A percentile compares a stretch with the other conserved stretches of the same genome.
Conservation (phyloP, 2,888 invertebrate species). For the Metopia argyrocephala region DNA sequence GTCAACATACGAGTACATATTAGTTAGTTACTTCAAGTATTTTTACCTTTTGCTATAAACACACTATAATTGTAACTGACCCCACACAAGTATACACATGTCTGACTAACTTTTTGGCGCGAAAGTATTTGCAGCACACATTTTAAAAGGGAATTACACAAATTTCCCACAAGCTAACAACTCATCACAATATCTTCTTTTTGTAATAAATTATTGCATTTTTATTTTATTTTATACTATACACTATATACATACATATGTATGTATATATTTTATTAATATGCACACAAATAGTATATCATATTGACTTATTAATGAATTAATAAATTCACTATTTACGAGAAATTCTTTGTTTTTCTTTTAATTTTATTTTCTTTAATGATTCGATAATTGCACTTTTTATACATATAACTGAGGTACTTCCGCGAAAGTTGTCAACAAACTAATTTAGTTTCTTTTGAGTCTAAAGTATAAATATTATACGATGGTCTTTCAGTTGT, state of each 20-base stretch:
- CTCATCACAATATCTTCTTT: not conserved
- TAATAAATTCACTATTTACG: not conserved
- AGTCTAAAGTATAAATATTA: slow-evolving; percentile 77
- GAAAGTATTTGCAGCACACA: slow-evolving; percentile 11
- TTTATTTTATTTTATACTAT: not conserved
- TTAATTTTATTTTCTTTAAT: not conserved
- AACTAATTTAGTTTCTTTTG: slow-evolving; percentile 75
- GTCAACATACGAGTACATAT: too few species aligned
- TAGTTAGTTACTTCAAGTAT: too few species aligned
- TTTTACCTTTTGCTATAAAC: too few species aligned
- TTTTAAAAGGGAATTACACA: too few species aligned
- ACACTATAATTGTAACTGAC: too few species aligned
- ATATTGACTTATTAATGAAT: not conserved
- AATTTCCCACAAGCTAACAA: too few species aligned
- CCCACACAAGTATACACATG: too few species aligned
- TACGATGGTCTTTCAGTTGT: slow-evolving; percentile 35
- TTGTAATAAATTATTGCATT: not conserved
- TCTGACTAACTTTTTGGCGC: slow-evolving; percentile 38
- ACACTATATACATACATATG: not conserved
- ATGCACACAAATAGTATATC: not conserved
- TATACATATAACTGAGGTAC: slow-evolving; percentile 62
- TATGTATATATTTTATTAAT: not conserved
- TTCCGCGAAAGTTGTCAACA: slow-evolving; percentile 75
- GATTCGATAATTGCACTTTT: slow-evolving; percentile 2
- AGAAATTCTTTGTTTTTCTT: not conserved